Conservation (phyloP, 2,888 invertebrate genomes). For the Sphinx pinastri region DNA sequence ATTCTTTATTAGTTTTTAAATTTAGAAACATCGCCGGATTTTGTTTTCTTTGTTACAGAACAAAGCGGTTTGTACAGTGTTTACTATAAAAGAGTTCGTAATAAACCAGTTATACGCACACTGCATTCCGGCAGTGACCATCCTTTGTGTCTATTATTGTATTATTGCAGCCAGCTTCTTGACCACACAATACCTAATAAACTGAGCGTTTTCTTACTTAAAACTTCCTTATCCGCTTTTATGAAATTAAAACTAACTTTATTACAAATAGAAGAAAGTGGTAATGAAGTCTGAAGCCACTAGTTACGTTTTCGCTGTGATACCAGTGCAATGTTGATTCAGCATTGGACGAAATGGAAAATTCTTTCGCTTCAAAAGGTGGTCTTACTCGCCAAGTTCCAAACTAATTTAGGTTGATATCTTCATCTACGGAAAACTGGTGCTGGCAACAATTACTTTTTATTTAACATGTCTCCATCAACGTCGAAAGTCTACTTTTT, state of each 20-base stretch:
- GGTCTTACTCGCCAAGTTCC: slow-evolving; percentile 20
- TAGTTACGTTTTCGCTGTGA: slow-evolving; percentile 2
- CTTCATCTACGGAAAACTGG: slow-evolving; percentile 13
- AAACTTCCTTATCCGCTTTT: slow-evolving; percentile 20
- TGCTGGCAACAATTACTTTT: slow-evolving; percentile 28
- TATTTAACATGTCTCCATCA: slow-evolving; percentile 15
- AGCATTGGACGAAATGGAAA: slow-evolving; percentile 22
- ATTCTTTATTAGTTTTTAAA: neutral
- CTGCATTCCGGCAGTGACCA: neutral
- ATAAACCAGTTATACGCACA: neutral
- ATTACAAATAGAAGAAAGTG: slow-evolving; percentile 19
- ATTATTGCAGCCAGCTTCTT: slow-evolving; percentile 2
- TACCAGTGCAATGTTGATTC: slow-evolving; percentile 23
- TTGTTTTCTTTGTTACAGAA: no score
- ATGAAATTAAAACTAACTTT: slow-evolving; percentile 23
- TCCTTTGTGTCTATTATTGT: slow-evolving; percentile 17
- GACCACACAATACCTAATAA: slow-evolving; percentile 21
- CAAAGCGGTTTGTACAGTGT: no score
- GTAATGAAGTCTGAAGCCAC: slow-evolving; percentile 21
- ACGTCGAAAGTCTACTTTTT: neutral
- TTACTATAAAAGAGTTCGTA: neutral
- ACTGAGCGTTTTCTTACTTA: slow-evolving; percentile 16
- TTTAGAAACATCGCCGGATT: no score
- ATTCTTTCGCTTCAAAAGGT: slow-evolving; percentile 28
- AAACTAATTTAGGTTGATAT: slow-evolving; percentile 23